phyloP scores from a whole-genome alignment of 2,888 invertebrate genomes.

The Hydriomena furcata region DNA sequence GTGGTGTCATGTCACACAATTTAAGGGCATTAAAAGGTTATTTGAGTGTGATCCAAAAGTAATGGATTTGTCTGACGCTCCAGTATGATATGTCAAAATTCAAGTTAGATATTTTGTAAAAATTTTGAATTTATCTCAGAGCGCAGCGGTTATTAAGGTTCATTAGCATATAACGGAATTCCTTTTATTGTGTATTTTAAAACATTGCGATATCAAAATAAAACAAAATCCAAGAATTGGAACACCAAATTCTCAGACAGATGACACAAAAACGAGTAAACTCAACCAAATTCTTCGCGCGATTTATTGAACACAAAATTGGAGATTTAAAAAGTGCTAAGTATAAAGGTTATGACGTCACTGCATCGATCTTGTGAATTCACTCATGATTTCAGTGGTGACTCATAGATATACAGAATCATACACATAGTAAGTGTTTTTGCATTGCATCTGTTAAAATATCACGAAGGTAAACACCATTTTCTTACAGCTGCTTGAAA shows the following conservation, averaged over 20 bases:
- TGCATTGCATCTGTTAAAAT: conserved; percentile 38
- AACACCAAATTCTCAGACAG: conserved; percentile 14
- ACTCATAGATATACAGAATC: conserved; percentile 20
- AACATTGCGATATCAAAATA: conserved; percentile 31
- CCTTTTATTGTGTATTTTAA: conserved; percentile 14
- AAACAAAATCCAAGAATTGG: neutral
- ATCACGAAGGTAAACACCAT: conserved; percentile 30
- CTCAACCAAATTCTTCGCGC: conserved; percentile 10
- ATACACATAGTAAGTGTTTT: conserved; percentile 33
- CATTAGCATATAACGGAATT: conserved; percentile 15
- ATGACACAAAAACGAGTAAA: conserved; percentile 5
- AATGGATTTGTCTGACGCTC: no score
- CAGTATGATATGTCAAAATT: no score
- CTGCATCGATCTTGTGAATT: conserved; percentile 37
- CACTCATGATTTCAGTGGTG: conserved; percentile 16
- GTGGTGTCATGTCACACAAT: neutral
- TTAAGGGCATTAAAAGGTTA: neutral
- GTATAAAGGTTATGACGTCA: conserved; percentile 41
- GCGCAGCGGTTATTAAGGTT: conserved; percentile 7
- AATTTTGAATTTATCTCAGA: neutral
- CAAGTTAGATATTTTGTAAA: neutral
- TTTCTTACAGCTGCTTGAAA: conserved; percentile 26
- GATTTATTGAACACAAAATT: conserved; percentile 7
- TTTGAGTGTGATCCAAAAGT: no score
- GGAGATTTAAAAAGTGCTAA: conserved; percentile 5